phyloP scores from a whole-genome alignment of 2,113 vertebrate genomes.

The Cyrtonyx montezumae region DNA sequence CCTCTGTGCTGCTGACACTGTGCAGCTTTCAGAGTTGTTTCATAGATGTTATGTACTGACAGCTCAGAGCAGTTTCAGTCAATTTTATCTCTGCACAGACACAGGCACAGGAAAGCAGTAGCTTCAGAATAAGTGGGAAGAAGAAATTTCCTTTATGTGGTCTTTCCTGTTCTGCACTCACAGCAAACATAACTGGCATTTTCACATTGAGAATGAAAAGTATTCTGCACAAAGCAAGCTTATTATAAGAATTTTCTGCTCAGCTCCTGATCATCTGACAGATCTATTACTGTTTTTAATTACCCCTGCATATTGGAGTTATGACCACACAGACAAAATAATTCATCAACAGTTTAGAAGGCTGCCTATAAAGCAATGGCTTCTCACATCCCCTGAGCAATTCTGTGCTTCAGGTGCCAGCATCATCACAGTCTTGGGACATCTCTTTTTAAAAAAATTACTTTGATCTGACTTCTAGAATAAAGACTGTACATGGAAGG shows the following conservation, averaged over 20 bases:
- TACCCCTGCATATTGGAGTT: background rate
- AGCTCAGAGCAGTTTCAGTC: constrained; percentile 21
- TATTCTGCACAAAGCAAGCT: background rate
- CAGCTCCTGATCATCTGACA: background rate
- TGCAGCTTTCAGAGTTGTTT: constrained; percentile 4
- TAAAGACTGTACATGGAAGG: too few relatives aligned
- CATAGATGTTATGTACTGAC: constrained; percentile 1
- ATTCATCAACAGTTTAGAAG: background rate
- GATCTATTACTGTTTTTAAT: constrained; percentile 21
- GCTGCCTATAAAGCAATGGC: background rate
- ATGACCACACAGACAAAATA: background rate
- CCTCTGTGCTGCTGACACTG: background rate
- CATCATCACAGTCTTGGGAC: background rate
- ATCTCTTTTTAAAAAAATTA: background rate
- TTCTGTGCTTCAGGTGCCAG: background rate
- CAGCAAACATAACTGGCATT: background rate
- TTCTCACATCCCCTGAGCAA: background rate
- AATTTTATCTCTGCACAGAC: background rate
- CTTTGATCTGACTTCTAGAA: background rate
- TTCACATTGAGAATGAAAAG: background rate
- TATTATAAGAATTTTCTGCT: background rate
- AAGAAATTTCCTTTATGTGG: background rate
- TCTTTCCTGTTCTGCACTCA: background rate
- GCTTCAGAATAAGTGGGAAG: background rate
- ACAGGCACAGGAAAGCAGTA: background rate